A percentile compares a stretch with the other conserved stretches of the same genome.
phyloP scores from a whole-genome alignment of 64 coral and sea anemone genomes.

The Anthopleura sola region DNA sequence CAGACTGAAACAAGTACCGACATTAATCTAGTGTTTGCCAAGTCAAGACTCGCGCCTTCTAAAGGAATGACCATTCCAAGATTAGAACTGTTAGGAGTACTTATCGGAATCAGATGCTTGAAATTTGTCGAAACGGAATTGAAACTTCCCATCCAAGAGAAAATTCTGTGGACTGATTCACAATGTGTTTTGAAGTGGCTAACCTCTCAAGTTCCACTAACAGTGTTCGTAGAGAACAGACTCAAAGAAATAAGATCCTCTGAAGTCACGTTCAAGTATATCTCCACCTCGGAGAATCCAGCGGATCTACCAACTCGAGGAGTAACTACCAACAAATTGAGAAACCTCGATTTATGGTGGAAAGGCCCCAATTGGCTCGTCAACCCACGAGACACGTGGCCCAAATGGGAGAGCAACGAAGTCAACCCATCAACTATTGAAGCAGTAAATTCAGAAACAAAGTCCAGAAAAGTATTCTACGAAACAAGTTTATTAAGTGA shows the following conservation, averaged over 20 bases:
- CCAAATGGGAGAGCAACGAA: conserved; percentile 5
- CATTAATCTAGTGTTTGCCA: conserved; percentile 32
- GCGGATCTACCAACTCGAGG: conserved; percentile 44
- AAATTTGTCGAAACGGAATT: conserved; percentile 34
- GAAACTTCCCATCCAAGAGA: conserved; percentile 5
- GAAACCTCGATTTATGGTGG: conserved; percentile 43
- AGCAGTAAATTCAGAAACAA: neutral
- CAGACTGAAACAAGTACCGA: neutral
- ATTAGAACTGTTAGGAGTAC: conserved; percentile 50
- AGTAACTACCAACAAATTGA: neutral
- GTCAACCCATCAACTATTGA: neutral
- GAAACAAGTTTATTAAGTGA: conserved; percentile 1
- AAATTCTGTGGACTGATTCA: conserved; percentile 26
- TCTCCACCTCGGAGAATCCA: conserved; percentile 28
- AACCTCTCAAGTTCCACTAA: neutral
- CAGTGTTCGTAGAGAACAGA: conserved; percentile 34
- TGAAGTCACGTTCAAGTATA: conserved; percentile 34
- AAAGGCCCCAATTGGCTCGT: conserved; percentile 41
- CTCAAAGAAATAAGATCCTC: conserved; percentile 37
- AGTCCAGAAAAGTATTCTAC: neutral
- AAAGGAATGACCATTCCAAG: conserved; percentile 49
- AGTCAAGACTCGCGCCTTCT: conserved; percentile 48
- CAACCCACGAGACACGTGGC: conserved; percentile 10
- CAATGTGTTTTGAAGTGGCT: conserved; percentile 44
- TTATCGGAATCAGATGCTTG: conserved; percentile 39